These are phyloP conservation scores for Lasioglossum oenotherae DNA, from an alignment of 2,888 invertebrate genomes.

Conservation along the genomic window DNA sequence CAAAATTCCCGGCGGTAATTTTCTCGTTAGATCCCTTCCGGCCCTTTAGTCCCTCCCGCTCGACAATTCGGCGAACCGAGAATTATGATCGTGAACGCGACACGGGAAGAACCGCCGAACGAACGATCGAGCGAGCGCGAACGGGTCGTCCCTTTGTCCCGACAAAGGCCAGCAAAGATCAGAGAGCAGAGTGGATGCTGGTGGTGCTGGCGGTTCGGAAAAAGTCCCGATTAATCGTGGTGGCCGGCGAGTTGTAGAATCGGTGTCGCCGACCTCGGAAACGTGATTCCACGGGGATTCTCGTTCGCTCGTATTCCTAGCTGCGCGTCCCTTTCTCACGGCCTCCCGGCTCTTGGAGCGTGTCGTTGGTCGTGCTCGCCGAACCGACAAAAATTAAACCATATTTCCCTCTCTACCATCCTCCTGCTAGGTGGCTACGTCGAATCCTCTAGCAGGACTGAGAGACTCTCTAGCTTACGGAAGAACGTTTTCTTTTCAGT, in stretches of 20 bases:
- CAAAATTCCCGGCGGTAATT: not conserved
- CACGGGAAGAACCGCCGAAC: not conserved
- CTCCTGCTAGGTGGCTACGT: not conserved
- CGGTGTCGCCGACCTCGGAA: slow-evolving; percentile 68
- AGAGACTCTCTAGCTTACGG: not conserved
- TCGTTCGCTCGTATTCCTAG: slow-evolving; percentile 59
- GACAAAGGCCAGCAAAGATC: not conserved
- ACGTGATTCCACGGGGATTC: slow-evolving; percentile 62
- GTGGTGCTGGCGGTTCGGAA: slow-evolving; percentile 33
- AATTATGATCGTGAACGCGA: slow-evolving; percentile 1
- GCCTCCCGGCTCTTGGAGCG: slow-evolving; percentile 65
- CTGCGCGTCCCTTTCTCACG: slow-evolving; percentile 68
- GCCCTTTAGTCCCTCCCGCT: not conserved
- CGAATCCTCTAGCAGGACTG: not conserved
- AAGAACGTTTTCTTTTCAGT: not conserved
- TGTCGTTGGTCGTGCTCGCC: slow-evolving; percentile 66
- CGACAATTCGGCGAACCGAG: not conserved
- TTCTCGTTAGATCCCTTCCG: slow-evolving; percentile 12
- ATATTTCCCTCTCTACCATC: slow-evolving; percentile 35
- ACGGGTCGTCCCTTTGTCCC: not conserved
- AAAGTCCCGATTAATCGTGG: slow-evolving; percentile 56
- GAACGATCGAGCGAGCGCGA: not conserved
- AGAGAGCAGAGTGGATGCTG: not conserved
- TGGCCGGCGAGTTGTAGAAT: slow-evolving; percentile 31
- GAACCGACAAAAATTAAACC: slow-evolving; percentile 56